Evolutionary conservation across 2,797 vertebrate species (phyloP).

Genomic region (Nannoperca australis): DNA sequence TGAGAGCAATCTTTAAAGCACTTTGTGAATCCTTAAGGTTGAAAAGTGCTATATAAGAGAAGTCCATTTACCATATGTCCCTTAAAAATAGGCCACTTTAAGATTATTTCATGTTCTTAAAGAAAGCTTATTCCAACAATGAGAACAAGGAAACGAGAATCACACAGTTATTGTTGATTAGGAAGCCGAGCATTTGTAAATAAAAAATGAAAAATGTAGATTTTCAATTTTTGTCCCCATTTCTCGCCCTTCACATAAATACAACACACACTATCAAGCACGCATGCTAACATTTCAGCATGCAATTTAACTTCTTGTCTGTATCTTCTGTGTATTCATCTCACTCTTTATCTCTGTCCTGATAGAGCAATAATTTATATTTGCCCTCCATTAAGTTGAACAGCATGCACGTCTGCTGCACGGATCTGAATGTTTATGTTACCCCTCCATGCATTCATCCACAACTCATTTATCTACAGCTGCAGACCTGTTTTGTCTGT

Average conservation of each 20-base stretch:
- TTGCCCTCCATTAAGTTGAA: slow-evolving; percentile 56
- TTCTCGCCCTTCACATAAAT: neutral
- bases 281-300: slow-evolving; percentile 5
- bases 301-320: neutral
- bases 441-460: slow-evolving; percentile 29
- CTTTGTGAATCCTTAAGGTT: no score
- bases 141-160: slow-evolving; percentile 22
- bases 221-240: neutral
- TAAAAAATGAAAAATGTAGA: neutral
- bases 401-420: slow-evolving; percentile 38
- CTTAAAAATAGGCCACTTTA: no score
- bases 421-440: slow-evolving; percentile 46
- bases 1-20: no score
- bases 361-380: slow-evolving; percentile 36
- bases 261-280: neutral
- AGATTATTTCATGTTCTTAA: neutral
- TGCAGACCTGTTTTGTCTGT: slow-evolving; percentile 37
- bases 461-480: slow-evolving; percentile 52
- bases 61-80: no score
- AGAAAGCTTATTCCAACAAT: slow-evolving; percentile 1
- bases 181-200: neutral
- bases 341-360: slow-evolving; percentile 20
- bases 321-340: slow-evolving; percentile 14
- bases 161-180: neutral
- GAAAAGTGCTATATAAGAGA: no score